A percentile compares a stretch with the other conserved stretches of the same genome.
Conservation (phyloP, 1,140 invertebrate genomes). For the Panulirus ornatus region DNA sequence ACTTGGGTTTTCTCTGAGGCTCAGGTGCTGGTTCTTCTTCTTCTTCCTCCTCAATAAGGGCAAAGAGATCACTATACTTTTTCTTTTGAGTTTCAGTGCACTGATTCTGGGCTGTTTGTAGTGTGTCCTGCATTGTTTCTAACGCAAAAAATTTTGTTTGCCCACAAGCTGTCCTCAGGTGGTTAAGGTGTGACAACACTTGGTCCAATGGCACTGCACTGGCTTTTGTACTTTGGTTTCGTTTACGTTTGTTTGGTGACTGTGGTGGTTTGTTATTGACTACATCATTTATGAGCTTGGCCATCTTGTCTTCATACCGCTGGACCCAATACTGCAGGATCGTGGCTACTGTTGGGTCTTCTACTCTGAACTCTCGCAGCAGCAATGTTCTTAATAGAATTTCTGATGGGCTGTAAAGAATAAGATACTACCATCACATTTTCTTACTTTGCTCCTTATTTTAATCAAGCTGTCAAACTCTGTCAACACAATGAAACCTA, state of each 20-base stretch:
- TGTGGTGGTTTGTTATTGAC: constrained; percentile 86
- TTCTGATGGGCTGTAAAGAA: constrained; percentile 85
- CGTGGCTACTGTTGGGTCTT: constrained; percentile 82
- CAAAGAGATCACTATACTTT: constrained; percentile 94
- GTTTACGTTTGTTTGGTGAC: constrained; percentile 94
- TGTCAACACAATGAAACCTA: too few species aligned
- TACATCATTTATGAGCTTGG: constrained; percentile 79
- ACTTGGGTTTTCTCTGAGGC: constrained; percentile 79
- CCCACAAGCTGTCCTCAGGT: constrained; percentile 86
- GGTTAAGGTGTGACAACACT: constrained; percentile 94
- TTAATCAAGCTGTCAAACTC: too few species aligned
- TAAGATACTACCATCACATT: background rate
- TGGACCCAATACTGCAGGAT: constrained; percentile 95
- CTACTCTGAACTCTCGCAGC: constrained; percentile 81
- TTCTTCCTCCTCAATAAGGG: constrained; percentile 93
- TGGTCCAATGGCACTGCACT: constrained; percentile 85
- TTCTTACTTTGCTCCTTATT: background rate
- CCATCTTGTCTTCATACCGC: constrained; percentile 92
- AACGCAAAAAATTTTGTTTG: constrained; percentile 84
- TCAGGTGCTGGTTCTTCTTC: constrained; percentile 77
- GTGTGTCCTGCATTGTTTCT: constrained; percentile 92
- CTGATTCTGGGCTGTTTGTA: constrained; percentile 81
- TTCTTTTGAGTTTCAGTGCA: constrained; percentile 91
- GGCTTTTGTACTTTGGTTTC: constrained; percentile 83
- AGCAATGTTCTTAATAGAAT: constrained; percentile 92